These are phyloP conservation scores for Melangyna quadrimaculata DNA, from an alignment of 2,888 invertebrate species.

Conservation along the genomic window DNA sequence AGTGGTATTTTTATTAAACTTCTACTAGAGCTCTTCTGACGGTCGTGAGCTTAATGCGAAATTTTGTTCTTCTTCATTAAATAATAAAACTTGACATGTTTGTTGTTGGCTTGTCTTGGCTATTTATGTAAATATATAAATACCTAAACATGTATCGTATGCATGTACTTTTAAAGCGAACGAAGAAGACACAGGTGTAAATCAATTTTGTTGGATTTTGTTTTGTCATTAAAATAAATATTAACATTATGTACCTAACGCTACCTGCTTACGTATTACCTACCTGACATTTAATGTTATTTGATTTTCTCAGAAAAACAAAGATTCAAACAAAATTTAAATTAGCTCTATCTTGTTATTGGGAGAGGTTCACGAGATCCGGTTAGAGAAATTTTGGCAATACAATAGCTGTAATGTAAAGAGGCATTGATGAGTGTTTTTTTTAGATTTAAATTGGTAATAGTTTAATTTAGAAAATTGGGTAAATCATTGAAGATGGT, in stretches of 20 bases:
- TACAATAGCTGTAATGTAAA: neutral
- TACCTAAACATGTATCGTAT: too few species aligned
- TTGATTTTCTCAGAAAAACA: constrained; percentile 22
- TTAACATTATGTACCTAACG: neutral
- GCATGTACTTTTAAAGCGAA: neutral
- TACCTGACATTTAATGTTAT: constrained; percentile 9
- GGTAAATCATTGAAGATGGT: too few species aligned
- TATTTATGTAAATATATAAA: neutral
- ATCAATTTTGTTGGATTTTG: constrained; percentile 50
- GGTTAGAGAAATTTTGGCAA: neutral
- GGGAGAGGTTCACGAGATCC: neutral
- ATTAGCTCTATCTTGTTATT: neutral
- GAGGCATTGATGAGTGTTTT: too few species aligned
- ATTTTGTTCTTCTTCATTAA: constrained; percentile 46
- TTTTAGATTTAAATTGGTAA: neutral
- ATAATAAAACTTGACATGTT: constrained; percentile 54
- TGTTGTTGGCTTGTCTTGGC: constrained; percentile 7
- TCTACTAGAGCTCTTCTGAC: neutral
- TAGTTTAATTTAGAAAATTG: neutral
- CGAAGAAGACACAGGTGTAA: constrained; percentile 47
- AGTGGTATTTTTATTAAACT: constrained; percentile 34
- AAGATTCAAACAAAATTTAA: neutral
- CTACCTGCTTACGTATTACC: neutral
- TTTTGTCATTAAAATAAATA: constrained; percentile 13
- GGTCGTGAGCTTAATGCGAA: constrained; percentile 58